Evolutionary conservation across 2,888 invertebrate genomes (phyloP).

Genomic region (Urechis unicinctus): DNA sequence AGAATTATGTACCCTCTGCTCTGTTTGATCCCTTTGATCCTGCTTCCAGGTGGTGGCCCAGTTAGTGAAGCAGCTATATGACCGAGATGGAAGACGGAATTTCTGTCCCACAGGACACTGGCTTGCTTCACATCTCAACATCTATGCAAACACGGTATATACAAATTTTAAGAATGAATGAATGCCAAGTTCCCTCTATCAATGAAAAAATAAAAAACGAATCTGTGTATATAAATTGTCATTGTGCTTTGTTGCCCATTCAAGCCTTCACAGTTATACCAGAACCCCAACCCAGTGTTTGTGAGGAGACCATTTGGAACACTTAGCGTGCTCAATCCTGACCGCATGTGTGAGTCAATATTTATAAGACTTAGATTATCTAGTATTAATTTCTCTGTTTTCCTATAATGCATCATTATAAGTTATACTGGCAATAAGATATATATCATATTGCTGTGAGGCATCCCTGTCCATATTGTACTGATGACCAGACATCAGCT

Average conservation of each 20-base stretch:
- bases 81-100: conserved; percentile 74
- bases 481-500: too few relatives aligned
- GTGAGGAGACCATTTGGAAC: conserved; percentile 36
- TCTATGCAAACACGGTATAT: conserved; percentile 43
- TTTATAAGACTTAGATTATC: neutral
- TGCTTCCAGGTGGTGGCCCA: conserved; percentile 60
- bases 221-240: neutral
- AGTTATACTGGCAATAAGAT: neutral
- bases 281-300: conserved; percentile 33
- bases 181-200: neutral
- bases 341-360: conserved; percentile 6
- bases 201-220: neutral
- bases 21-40: neutral
- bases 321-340: conserved; percentile 29
- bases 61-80: conserved; percentile 75
- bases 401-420: neutral
- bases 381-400: neutral
- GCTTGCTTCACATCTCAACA: conserved; percentile 55
- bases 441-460: too few relatives aligned
- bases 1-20: neutral
- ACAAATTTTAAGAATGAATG: neutral
- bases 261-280: conserved; percentile 41
- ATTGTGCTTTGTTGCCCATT: too few relatives aligned
- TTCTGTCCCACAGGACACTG: conserved; percentile 70
- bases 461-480: too few relatives aligned